Evolutionary conservation across 2,888 invertebrate species (phyloP), one percentile per base, ranked within the genome.

Genomic region (Rhamnusium bicolor): DNA sequence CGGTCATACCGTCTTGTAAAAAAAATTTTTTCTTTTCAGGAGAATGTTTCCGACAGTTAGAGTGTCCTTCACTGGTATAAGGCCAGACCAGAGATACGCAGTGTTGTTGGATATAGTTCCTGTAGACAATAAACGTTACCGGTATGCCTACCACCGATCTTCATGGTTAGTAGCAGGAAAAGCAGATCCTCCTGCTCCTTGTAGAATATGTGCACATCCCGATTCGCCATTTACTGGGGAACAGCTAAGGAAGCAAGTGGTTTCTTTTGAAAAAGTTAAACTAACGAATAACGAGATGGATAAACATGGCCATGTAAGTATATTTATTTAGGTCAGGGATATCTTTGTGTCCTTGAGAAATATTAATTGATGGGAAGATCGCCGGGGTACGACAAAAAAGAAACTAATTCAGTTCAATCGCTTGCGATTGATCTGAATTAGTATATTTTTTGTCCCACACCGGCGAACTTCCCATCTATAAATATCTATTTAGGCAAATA

Each of bases 131-230:
- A 96, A 98, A 89, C 92, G 98, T 71, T 97, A 97, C 90, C 94
- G 98, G 78, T 99, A 99, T 91, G 98, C 98, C 80, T 99, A 99
- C 91, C 98, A 98, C 91, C 94, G 98, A 85, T 98, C 97, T 80
- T 97, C 97, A 67, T 99, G 98, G 98, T 91, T 98, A 85, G 98
- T 98, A 81, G 98, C 98, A 24, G 98, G 98, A 79, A 98, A 99
- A 89, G 98, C 98, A 53, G 98, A 99, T 91, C 98, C 98, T 12
- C 98, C 98, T 84, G 94, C 96, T 32, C 97, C 97, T 76, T 94
- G 96, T 78, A 91, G 98, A 79, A 93, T 98, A 85, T 98, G 98
- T 91, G 93, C 96, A 71, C 98, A 99, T 90, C 98, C 98, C 47
- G 98, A 99, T 89, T 96, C 97, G 73, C 98, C 98, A 74, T 98